phyloP scores from a whole-genome alignment of 2,888 invertebrate species.

The Tenthredo notha region DNA sequence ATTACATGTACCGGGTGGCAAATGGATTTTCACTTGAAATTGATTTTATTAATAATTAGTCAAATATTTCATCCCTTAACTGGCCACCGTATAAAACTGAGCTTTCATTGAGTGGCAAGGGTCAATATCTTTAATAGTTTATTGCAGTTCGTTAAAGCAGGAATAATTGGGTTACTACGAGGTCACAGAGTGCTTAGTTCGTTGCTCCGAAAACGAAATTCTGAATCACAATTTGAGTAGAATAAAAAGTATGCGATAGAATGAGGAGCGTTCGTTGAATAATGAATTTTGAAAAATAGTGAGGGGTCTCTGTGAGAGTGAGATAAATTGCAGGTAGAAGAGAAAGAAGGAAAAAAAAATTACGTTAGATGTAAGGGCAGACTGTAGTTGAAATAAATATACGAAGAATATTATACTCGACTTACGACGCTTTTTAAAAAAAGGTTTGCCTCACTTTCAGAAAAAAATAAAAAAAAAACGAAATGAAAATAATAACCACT shows the following conservation, averaged over 20 bases:
- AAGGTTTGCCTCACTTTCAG: background rate
- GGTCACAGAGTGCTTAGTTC: background rate
- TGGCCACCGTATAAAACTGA: background rate
- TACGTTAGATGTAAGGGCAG: background rate
- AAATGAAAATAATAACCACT: background rate
- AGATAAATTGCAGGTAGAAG: background rate
- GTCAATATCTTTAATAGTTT: background rate
- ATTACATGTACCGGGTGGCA: constrained; percentile 47
- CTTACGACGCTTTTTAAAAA: background rate
- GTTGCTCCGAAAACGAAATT: background rate
- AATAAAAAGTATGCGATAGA: background rate
- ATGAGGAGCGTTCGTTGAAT: background rate
- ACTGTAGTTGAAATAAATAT: background rate
- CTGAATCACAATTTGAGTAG: background rate
- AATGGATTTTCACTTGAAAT: constrained; percentile 20
- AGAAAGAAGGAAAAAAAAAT: background rate
- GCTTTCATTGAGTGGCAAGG: background rate
- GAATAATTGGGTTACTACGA: background rate
- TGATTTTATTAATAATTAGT: background rate
- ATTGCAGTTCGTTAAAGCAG: background rate
- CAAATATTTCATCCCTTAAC: background rate
- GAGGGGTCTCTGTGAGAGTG: background rate
- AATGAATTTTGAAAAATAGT: background rate
- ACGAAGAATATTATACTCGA: background rate
- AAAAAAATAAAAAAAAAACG: background rate